Percentiles rank a stretch among this genome's conserved stretches.
These are phyloP conservation scores for Hiodon tergisus DNA, from an alignment of 2,113 vertebrate genomes.

Conservation along the genomic window DNA sequence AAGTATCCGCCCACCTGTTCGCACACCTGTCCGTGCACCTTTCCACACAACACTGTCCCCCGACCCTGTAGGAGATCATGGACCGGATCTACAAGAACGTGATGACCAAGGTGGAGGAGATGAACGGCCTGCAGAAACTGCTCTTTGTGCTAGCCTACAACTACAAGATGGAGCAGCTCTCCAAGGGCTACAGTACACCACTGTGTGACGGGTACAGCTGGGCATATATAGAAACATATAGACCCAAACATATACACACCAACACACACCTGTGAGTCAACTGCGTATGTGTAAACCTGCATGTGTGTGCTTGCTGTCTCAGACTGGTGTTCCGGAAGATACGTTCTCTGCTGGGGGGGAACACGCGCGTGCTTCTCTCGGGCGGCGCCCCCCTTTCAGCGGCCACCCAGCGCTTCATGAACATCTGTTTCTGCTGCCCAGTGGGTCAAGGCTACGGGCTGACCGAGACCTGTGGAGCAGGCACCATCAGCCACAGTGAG, in stretches of 20 bases:
- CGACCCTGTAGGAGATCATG: slow-evolving; percentile 87
- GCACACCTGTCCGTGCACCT: neutral
- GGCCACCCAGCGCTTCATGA: slow-evolving; percentile 95
- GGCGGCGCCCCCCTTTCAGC: slow-evolving; percentile 92
- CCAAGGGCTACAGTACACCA: slow-evolving; percentile 81
- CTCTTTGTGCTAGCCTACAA: slow-evolving; percentile 94
- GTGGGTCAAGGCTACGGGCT: slow-evolving; percentile 96
- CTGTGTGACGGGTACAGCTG: slow-evolving; percentile 80
- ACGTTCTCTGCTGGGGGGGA: slow-evolving; percentile 81
- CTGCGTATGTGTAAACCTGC: neutral
- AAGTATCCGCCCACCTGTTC: neutral
- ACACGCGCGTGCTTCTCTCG: slow-evolving; percentile 79
- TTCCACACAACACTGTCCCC: neutral
- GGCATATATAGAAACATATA: neutral
- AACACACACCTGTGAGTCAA: neutral
- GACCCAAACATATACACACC: neutral
- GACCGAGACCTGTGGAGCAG: slow-evolving; percentile 88
- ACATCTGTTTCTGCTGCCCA: slow-evolving; percentile 94
- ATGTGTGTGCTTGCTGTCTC: slow-evolving; percentile 12
- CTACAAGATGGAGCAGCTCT: slow-evolving; percentile 98
- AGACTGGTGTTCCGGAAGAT: slow-evolving; percentile 90
- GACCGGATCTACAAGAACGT: slow-evolving; percentile 98
- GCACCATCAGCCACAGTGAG: slow-evolving; percentile 85
- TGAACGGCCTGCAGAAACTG: slow-evolving; percentile 83
- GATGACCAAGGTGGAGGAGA: slow-evolving; percentile 94